Conservation (phyloP, 2,888 invertebrate genomes). For the Nephrotoma flavescens region DNA sequence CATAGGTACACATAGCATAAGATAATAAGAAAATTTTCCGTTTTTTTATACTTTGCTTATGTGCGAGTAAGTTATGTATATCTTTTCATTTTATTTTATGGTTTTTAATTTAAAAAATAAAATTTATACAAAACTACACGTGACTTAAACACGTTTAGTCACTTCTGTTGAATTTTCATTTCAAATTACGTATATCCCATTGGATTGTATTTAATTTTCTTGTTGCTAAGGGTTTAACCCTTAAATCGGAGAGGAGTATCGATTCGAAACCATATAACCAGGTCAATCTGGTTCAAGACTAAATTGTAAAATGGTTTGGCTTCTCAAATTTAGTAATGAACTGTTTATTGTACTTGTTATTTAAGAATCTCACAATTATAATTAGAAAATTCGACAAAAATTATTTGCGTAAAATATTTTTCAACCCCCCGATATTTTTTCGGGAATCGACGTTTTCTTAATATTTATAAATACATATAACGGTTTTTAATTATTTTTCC, state of each 20-base stretch:
- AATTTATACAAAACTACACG: not conserved
- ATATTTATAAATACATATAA: not conserved
- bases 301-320: too few species aligned
- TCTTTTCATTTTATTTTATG: not conserved
- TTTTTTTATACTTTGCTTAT: not conserved
- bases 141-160: not conserved
- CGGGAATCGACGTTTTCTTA: not conserved
- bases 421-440: too few species aligned
- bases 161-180: not conserved
- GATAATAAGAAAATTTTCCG: not conserved
- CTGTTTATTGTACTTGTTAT: too few species aligned
- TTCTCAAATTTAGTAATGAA: too few species aligned
- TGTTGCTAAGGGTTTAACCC: not conserved
- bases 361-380: too few species aligned
- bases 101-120: not conserved
- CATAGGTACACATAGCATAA: not conserved
- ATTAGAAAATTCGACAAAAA: too few species aligned
- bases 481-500: not conserved
- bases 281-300: too few species aligned
- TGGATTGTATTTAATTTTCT: not conserved
- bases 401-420: too few species aligned
- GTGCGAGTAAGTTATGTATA: not conserved
- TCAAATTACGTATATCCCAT: not conserved
- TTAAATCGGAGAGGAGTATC: not conserved
- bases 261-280: too few species aligned